A percentile compares a stretch with the other conserved stretches of the same genome.
These are phyloP conservation scores for Bucco capensis DNA, from an alignment of 2,113 vertebrate genomes.

Conservation along the genomic window DNA sequence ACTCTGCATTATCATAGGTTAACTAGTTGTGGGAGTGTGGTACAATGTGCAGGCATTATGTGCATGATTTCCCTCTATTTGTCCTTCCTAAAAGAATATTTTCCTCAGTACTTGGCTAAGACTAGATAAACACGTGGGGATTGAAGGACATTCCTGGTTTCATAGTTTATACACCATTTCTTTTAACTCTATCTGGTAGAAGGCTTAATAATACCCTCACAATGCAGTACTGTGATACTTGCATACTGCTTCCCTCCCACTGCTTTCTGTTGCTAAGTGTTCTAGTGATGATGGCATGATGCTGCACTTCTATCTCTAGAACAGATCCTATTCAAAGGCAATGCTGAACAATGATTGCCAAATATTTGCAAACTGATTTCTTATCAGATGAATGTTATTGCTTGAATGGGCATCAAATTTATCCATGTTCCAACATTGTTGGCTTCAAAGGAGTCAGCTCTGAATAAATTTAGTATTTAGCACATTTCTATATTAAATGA, in stretches of 20 bases:
- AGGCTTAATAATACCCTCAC: background rate
- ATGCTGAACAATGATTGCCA: background rate
- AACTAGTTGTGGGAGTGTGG: background rate
- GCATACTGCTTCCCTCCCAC: background rate
- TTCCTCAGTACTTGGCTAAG: background rate
- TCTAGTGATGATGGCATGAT: rapidly evolving
- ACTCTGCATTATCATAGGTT: background rate
- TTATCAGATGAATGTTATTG: background rate
- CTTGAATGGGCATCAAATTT: background rate
- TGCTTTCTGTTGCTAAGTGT: background rate
- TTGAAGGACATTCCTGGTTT: background rate
- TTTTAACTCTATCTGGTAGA: background rate
- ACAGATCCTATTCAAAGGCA: background rate
- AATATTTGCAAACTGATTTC: background rate
- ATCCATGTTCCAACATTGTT: background rate
- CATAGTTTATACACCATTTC: background rate
- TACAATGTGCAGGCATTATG: background rate
- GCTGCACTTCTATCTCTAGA: background rate
- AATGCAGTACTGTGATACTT: background rate
- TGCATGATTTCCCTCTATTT: background rate
- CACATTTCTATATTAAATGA: background rate
- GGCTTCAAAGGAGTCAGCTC: background rate
- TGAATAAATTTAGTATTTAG: background rate
- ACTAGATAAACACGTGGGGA: background rate
- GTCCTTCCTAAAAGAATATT: background rate